These are phyloP conservation scores for Tachysurus fulvidraco DNA, from an alignment of 2,113 vertebrate genomes.

Conservation along the genomic window DNA sequence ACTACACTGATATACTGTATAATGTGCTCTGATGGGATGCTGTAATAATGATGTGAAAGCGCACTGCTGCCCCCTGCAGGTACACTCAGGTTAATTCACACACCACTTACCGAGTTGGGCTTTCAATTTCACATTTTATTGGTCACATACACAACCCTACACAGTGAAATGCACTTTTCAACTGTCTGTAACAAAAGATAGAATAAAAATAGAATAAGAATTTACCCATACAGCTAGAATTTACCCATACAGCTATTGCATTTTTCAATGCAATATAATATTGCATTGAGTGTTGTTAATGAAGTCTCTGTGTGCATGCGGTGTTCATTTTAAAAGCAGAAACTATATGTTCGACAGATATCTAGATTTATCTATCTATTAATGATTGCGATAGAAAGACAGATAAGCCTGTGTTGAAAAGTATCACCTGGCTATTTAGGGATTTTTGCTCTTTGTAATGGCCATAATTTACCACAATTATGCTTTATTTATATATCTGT, in stretches of 20 bases:
- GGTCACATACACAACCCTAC: too few relatives aligned
- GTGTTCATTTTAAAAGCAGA: neutral
- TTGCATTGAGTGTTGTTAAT: neutral
- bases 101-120: neutral
- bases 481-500: conserved; percentile 50
- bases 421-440: conserved; percentile 13
- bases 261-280: neutral
- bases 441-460: conserved; percentile 28
- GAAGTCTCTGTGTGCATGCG: neutral
- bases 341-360: neutral
- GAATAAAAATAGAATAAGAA: too few relatives aligned
- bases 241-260: neutral
- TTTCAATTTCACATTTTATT: neutral
- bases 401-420: conserved; percentile 10
- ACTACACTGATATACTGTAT: neutral
- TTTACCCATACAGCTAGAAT: too few relatives aligned
- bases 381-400: too few relatives aligned
- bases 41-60: neutral
- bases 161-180: too few relatives aligned
- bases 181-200: too few relatives aligned
- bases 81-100: neutral
- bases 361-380: neutral
- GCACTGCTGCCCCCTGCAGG: conserved; percentile 44
- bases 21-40: neutral
- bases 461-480: conserved; percentile 39